A percentile compares a stretch with the other conserved stretches of the same genome.
Evolutionary conservation across 2,113 vertebrate species (phyloP).

Genomic region (Propithecus coquereli): DNA sequence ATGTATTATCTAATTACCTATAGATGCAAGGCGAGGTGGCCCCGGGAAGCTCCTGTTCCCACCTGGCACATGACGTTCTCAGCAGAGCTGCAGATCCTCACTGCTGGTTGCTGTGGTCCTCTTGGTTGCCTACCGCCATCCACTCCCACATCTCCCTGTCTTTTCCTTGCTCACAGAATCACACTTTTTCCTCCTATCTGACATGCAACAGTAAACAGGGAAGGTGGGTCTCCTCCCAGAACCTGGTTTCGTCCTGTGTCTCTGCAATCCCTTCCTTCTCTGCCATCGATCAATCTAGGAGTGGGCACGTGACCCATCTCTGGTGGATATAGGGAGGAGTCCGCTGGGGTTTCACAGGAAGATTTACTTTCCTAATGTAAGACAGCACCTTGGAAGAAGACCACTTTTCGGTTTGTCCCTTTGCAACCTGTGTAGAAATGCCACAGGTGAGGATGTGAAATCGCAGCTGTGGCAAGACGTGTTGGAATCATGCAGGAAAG

Average conservation of each 20-base stretch:
- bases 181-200: neutral
- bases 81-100: neutral
- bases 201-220: neutral
- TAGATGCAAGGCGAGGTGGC: fast-evolving
- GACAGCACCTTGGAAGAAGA: neutral
- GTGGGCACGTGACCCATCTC: neutral
- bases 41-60: neutral
- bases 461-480: fast-evolving
- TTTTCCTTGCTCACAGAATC: neutral
- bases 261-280: neutral
- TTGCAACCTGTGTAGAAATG: neutral
- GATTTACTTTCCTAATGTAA: neutral
- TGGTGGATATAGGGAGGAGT: neutral
- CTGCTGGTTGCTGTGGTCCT: neutral
- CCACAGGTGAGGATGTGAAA: neutral
- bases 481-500: neutral
- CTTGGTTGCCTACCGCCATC: neutral
- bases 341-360: neutral
- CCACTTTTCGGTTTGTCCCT: neutral
- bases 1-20: neutral
- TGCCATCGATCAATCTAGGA: neutral
- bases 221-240: neutral
- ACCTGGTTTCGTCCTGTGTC: neutral
- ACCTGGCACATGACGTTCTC: fast-evolving
- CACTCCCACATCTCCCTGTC: neutral